Evolutionary conservation across 2,113 vertebrate species (phyloP).

Genomic region (Arenaria interpres): DNA sequence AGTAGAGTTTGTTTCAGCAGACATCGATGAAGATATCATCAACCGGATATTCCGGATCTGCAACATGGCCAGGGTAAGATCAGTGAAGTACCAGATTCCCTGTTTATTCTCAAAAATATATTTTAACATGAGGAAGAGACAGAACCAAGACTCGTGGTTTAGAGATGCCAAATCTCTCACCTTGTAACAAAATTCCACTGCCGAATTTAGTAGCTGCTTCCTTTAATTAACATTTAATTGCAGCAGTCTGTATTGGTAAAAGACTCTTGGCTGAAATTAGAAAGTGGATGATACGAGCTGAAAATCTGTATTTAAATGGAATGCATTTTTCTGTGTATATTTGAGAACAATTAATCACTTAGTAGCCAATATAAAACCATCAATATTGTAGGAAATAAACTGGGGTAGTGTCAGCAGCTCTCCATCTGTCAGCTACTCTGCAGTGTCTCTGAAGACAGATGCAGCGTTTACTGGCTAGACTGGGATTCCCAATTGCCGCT

Average conservation of each 20-base stretch:
- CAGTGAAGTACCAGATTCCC: not conserved
- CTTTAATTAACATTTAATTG: slow-evolving; percentile 45
- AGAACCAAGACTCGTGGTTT: not conserved
- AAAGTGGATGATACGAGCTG: not conserved
- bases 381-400: not conserved
- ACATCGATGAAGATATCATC: slow-evolving; percentile 97
- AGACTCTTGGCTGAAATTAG: not conserved
- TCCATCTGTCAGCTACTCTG: slow-evolving; percentile 25
- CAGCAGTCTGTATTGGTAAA: not conserved
- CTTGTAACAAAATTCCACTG: not conserved
- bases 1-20: slow-evolving; percentile 96
- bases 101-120: not conserved
- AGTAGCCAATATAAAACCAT: slow-evolving; percentile 2
- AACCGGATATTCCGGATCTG: slow-evolving; percentile 98
- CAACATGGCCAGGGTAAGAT: slow-evolving; percentile 93
- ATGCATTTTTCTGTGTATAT: slow-evolving; percentile 23
- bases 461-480: slow-evolving; percentile 14
- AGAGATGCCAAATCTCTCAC: not conserved
- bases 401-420: not conserved
- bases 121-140: not conserved
- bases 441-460: slow-evolving; percentile 11
- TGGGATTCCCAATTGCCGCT: slow-evolving; percentile 16
- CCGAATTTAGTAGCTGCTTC: not conserved
- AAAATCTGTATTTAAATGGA: slow-evolving; percentile 37
- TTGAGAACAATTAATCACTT: slow-evolving; percentile 39